phyloP scores from a whole-genome alignment of 2,888 invertebrate genomes.

The Ecliptopera silaceata region DNA sequence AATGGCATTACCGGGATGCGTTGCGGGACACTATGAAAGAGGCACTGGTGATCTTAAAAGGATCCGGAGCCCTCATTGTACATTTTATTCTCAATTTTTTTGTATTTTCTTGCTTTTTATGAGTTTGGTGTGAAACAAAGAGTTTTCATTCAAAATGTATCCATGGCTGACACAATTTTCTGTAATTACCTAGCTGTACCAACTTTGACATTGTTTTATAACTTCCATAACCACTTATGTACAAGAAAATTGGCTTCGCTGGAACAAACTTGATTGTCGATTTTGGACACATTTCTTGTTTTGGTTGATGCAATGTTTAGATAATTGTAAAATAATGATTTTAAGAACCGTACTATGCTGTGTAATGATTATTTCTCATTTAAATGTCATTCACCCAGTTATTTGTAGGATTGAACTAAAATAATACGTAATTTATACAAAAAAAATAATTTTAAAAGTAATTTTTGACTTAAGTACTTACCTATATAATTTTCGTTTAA shows the following conservation, averaged over 20 bases:
- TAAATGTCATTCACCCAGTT: background rate
- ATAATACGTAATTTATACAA: too few species aligned
- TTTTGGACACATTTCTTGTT: background rate
- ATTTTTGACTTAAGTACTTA: too few species aligned
- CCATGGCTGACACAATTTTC: background rate
- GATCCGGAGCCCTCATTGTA: too few species aligned
- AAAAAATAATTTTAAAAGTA: too few species aligned
- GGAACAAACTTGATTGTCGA: conserved; percentile 5
- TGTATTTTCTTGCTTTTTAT: too few species aligned
- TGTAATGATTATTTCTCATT: background rate
- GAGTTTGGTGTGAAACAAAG: background rate
- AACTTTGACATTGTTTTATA: conserved; percentile 15
- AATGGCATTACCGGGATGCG: too few species aligned
- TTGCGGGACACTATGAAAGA: too few species aligned
- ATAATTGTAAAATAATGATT: background rate
- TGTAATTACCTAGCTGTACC: conserved; percentile 7
- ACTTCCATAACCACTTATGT: conserved; percentile 20
- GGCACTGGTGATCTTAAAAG: too few species aligned
- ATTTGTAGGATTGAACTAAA: background rate
- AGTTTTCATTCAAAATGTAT: background rate
- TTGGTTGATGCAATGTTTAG: background rate
- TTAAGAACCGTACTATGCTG: background rate
- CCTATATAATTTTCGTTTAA: too few species aligned
- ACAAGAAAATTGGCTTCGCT: conserved; percentile 10
- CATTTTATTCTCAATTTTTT: too few species aligned